Evolutionary conservation across 2,113 vertebrate genomes (phyloP).

Genomic region (Neodon shergylaensis): DNA sequence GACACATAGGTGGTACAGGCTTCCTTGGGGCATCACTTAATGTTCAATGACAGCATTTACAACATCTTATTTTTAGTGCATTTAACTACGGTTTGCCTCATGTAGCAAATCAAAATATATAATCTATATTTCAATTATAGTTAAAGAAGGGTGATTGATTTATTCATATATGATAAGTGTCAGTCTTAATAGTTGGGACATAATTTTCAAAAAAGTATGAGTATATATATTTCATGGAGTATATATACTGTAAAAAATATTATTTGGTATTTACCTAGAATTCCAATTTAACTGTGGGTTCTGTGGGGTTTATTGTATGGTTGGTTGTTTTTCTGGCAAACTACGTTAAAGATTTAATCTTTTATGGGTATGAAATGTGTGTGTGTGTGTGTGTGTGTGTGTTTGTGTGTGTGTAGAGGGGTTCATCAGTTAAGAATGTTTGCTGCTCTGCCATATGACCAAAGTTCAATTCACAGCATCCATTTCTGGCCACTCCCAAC

Average conservation of each 20-base stretch:
- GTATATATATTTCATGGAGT: neutral
- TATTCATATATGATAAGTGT: neutral
- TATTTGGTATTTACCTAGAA: slow-evolving; percentile 37
- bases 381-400: no score
- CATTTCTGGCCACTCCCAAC: neutral
- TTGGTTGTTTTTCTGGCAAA: neutral
- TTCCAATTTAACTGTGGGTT: neutral
- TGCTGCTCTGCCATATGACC: neutral
- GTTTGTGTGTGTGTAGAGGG: no score
- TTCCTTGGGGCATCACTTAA: slow-evolving; percentile 60
- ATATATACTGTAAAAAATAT: neutral
- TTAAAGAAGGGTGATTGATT: neutral
- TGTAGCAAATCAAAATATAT: slow-evolving; percentile 10
- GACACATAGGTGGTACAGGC: neutral
- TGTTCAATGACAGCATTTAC: slow-evolving; percentile 60
- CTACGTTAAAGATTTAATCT: neutral
- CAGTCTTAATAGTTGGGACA: neutral
- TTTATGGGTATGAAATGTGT: neutral
- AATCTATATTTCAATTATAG: neutral
- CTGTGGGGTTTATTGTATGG: neutral
- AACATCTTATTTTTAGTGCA: neutral
- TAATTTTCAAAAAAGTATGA: neutral
- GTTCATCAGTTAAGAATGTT: neutral
- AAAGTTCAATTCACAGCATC: neutral
- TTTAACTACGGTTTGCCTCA: neutral